Base-by-base conservation (phyloP, 2,888 invertebrate species). In the Epinotia nisella region DNA sequence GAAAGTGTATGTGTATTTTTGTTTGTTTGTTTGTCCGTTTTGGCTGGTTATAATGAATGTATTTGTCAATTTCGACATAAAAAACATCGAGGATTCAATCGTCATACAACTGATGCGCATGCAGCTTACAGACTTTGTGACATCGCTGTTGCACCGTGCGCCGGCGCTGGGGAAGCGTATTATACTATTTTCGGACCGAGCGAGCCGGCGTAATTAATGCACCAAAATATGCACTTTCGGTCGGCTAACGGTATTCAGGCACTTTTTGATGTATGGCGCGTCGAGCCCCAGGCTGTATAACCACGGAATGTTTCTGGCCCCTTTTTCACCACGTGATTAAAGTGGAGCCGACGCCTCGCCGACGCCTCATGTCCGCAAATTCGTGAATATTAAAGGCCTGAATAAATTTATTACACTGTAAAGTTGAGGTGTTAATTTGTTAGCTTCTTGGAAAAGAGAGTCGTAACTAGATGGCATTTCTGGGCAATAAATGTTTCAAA, bases 211-310 rank as follows among this genome's bases (percentile, higher is more conserved):
- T 66, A 70, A 69, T 74, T 69, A 69, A 68, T 74, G 64, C 73
- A 70, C 70, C 59, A 45, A 74, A 74, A 70, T 70, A 66, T 70
- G 74, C 70, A 71, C 73, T 71, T 75, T 74, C 73, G 53, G 72
- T 68, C 75, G 76, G 74, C 76, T 78, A 80, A 81, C 78, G 81
- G 81, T 78, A 87, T 82, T 83, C 83, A 84, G 81, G 77, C 84
- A 83, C 81, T 81, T 82, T 73, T 77, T 77, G 71, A 79, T 78
- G 79, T 77, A 80, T 76, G 69, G 74, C 55, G 53, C 39, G 24
- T 82, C 81, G 80, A 82, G 81, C 80, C 81, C 73, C 78, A 85
- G 87, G 85, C 86, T 86, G 88, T 85, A 84, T n/a, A n/a, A n/a
- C 80, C 77, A 70, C n/a, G 81, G 82, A 85, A 85, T 83, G 82